Base-by-base conservation (phyloP, 2,888 invertebrate species). In the Cryptosula pallasiana region DNA sequence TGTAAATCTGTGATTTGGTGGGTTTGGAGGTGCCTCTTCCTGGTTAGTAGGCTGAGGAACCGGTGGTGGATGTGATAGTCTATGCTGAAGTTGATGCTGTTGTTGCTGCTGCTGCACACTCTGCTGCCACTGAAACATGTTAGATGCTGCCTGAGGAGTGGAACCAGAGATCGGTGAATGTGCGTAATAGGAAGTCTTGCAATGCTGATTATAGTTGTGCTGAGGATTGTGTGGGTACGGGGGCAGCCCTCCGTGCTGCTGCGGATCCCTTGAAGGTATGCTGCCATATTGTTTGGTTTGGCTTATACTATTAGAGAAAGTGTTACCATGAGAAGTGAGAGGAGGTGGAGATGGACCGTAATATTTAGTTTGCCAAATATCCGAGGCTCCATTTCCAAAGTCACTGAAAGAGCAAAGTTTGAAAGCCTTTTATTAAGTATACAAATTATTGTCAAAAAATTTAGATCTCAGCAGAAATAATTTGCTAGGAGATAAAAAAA, bases 321-420 rank as follows among this genome's bases (percentile, higher is more conserved):
- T 13, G 5, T 45, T 5, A 5, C 9, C 29, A 32, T 63, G 63
- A 20, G 32, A 13, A 29, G 63, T 20, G 29, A 63, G 27, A 5
- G 63, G 9, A 25, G 63, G 32, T 9, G 63, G 9, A 32, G 63
- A 27, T 5, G 63, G 9, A 5, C 32, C 63, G 32, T 63, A 63
- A n/a, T 63, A 63, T n/a, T 63, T 63, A n/a, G 3, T 63, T 13
- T 25, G 63, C 63, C 63, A 63, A 20, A 63, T 25, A n/a, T 63
- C 63, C 13, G 20, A 20, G 25, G 32, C 27, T 63, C 5, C 63
- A 3, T 20, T 25, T 29, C 13, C 13, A 27, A 25, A 32, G 32
- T 63, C 63, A 32, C 63, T 63, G n/a, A 2, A 63, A 63, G 5
- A 32, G n/a, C n/a, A n/a, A n/a, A n/a, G n/a, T n/a, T n/a, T n/a